Evolutionary conservation across 2,797 vertebrate genomes (phyloP).

Genomic region (Acanthis flammea): DNA sequence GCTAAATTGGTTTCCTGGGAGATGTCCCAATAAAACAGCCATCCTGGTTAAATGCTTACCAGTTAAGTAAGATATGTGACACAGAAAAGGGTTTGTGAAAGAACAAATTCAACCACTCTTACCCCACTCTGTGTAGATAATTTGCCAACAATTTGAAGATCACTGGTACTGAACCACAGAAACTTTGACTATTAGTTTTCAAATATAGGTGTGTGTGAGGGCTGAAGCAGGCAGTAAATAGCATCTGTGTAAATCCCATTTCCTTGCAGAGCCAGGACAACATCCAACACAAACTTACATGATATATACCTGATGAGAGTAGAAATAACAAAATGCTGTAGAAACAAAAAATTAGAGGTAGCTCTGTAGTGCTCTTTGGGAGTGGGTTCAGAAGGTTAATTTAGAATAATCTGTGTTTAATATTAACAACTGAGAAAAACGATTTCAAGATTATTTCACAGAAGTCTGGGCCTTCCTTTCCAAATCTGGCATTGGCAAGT

Average conservation of each 20-base stretch:
- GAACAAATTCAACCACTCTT: neutral
- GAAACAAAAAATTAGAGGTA: neutral
- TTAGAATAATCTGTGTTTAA: neutral
- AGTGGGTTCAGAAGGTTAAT: neutral
- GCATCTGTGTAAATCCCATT: neutral
- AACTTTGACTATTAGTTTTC: neutral
- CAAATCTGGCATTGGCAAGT: neutral
- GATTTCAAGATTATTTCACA: neutral
- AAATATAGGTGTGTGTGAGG: fast-evolving
- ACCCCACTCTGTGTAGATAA: neutral
- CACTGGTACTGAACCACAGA: neutral
- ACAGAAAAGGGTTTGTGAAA: neutral
- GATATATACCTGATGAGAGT: neutral
- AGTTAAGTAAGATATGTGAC: neutral
- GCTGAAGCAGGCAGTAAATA: neutral
- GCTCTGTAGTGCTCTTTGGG: neutral
- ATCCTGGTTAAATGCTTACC: neutral
- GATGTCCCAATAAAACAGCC: constrained; percentile 22
- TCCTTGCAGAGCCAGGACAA: neutral
- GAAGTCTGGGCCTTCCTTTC: neutral
- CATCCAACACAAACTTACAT: neutral
- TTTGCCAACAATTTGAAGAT: neutral
- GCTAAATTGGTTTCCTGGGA: constrained; percentile 54
- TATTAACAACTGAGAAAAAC: neutral
- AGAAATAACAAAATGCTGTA: neutral